phyloP scores from a whole-genome alignment of 1,140 invertebrate genomes.

The Phthorimaea operculella region DNA sequence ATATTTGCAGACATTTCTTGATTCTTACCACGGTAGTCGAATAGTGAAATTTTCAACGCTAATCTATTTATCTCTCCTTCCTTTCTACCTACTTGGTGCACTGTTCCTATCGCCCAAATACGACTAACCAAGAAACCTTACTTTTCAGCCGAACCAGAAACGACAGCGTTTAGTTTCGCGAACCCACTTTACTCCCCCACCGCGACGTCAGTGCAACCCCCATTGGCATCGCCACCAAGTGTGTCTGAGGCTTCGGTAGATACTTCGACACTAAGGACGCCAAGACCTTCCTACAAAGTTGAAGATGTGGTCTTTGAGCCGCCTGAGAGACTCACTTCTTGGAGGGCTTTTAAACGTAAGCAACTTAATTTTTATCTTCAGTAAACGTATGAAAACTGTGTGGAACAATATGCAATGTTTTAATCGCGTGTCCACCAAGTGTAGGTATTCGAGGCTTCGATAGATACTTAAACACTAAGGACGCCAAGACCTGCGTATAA shows the following conservation, averaged over 20 bases:
- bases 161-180: conserved; percentile 76
- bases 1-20: too few species aligned
- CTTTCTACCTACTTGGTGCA: too few species aligned
- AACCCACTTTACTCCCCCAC: conserved; percentile 84
- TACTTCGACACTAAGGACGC: conserved; percentile 38
- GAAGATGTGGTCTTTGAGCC: conserved; percentile 80
- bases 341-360: conserved; percentile 75
- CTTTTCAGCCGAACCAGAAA: conserved; percentile 62
- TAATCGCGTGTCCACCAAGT: conserved; percentile 47
- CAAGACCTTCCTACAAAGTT: conserved; percentile 76
- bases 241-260: conserved; percentile 32
- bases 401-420: too few species aligned
- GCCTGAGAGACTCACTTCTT: conserved; percentile 66
- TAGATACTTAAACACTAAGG: conserved; percentile 37
- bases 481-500: conserved; percentile 72
- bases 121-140: not conserved
- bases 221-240: conserved; percentile 43
- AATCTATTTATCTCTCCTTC: too few species aligned
- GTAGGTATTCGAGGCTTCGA: conserved; percentile 25
- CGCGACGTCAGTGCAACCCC: conserved; percentile 59
- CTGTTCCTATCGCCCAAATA: too few species aligned
- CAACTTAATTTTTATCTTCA: too few species aligned
- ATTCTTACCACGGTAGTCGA: too few species aligned
- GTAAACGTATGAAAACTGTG: too few species aligned
- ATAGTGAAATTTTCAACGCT: too few species aligned